Conservation (phyloP, 1,140 invertebrate species). For the Drosophila pectinifera region DNA sequence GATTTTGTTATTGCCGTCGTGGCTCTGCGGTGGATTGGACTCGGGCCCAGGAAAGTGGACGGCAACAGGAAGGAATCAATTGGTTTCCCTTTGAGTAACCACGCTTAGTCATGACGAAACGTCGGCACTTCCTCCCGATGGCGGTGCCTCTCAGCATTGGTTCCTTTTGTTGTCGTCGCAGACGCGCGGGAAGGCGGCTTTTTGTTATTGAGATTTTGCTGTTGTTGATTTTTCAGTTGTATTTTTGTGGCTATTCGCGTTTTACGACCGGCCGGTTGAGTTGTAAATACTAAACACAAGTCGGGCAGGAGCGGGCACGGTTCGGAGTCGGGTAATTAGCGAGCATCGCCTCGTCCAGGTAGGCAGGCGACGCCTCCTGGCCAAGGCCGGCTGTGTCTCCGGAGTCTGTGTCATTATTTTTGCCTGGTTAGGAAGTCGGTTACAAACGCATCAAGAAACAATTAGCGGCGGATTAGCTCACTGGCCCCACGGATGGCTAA, state of each 20-base stretch:
- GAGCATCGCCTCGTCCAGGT: slow-evolving; percentile 36
- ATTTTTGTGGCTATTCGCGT: slow-evolving; percentile 50
- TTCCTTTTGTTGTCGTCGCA: slow-evolving; percentile 67
- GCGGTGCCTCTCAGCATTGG: slow-evolving; percentile 17
- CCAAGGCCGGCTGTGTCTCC: slow-evolving; percentile 19
- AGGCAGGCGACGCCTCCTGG: slow-evolving; percentile 32
- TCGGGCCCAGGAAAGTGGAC: slow-evolving; percentile 4
- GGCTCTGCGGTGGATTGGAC: slow-evolving; percentile 30
- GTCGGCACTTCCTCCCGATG: slow-evolving; percentile 63
- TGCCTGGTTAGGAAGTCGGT: slow-evolving; percentile 34
- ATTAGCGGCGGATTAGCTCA: slow-evolving; percentile 71
- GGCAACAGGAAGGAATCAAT: slow-evolving; percentile 79
- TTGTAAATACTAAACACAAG: slow-evolving; percentile 56
- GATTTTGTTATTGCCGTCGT: slow-evolving; percentile 63
- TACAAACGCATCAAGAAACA: slow-evolving; percentile 74
- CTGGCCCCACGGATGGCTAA: slow-evolving; percentile 24
- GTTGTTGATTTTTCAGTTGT: slow-evolving; percentile 44
- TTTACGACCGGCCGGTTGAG: slow-evolving; percentile 58
- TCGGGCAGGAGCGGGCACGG: slow-evolving; percentile 40
- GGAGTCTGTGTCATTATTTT: background rate
- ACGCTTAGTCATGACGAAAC: slow-evolving; percentile 68
- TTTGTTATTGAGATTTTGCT: slow-evolving; percentile 38
- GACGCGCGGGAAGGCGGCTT: slow-evolving; percentile 34
- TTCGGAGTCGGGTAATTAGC: slow-evolving; percentile 39
- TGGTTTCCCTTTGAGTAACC: slow-evolving; percentile 68